Conservation (phyloP, 2,797 vertebrate genomes). For the Vultur gryphus region DNA sequence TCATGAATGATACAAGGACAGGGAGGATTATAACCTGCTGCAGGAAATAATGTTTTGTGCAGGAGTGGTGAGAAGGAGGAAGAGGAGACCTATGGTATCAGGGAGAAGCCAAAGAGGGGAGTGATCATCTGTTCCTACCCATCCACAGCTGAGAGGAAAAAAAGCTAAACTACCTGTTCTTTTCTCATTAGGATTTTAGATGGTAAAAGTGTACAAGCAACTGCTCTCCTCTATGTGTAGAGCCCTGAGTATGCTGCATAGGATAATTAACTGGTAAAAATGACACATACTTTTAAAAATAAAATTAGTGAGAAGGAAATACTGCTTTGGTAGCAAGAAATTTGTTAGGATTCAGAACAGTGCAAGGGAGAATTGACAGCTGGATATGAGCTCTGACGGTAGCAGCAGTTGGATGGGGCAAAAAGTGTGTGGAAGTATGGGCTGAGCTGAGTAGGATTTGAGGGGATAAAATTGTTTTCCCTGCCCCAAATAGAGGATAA, state of each 20-base stretch:
- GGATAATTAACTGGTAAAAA: neutral
- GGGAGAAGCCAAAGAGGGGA: neutral
- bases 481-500: neutral
- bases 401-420: neutral
- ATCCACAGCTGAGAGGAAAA: neutral
- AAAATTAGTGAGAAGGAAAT: neutral
- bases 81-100: neutral
- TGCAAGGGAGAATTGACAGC: neutral
- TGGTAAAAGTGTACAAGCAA: neutral
- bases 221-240: neutral
- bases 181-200: neutral
- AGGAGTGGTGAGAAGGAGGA: neutral
- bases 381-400: neutral
- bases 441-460: neutral
- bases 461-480: neutral
- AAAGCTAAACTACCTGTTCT: neutral
- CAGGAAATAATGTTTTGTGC: neutral
- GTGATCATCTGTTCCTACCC: neutral
- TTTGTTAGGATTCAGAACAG: neutral
- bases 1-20: neutral
- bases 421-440: neutral
- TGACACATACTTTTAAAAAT: neutral
- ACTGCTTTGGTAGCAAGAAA: neutral
- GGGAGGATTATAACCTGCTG: neutral
- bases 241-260: neutral